Evolutionary conservation across 2,888 invertebrate genomes (phyloP).

Genomic region (Tholera decimalis): DNA sequence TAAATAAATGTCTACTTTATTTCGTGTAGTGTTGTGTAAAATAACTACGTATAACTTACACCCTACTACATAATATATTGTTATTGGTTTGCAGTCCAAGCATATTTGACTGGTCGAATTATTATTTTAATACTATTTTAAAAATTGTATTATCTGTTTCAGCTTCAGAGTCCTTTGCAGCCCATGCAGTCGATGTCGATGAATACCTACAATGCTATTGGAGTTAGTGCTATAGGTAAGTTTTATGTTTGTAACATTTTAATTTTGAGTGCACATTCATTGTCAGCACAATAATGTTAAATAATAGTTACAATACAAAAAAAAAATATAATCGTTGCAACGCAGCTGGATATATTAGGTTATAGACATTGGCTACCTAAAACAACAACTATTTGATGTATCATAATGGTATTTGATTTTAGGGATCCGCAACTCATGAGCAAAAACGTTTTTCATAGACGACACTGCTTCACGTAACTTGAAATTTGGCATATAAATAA

Average conservation of each 20-base stretch:
- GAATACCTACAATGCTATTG: conserved; percentile 86
- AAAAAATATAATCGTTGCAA: background rate
- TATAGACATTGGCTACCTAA: no score
- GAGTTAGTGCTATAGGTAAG: conserved; percentile 82
- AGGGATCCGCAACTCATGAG: background rate
- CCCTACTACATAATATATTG: background rate
- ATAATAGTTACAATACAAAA: background rate
- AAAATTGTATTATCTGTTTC: conserved; percentile 62
- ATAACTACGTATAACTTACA: background rate
- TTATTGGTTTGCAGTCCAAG: no score
- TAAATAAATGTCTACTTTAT: no score
- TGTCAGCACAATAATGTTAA: no score
- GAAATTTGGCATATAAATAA: no score
- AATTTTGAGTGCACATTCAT: background rate
- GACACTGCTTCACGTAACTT: no score
- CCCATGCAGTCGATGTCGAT: conserved; percentile 87
- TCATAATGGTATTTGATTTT: no score
- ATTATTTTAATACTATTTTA: background rate
- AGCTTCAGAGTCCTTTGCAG: conserved; percentile 84
- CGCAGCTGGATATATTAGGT: no score
- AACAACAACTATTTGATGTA: no score
- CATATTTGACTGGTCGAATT: background rate
- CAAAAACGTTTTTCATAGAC: background rate
- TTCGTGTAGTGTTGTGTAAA: background rate
- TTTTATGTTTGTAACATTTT: conserved; percentile 10